Evolutionary conservation across 2,888 invertebrate species (phyloP), one percentile per base, ranked within the genome.

Genomic region (Acholoe squamosa): DNA sequence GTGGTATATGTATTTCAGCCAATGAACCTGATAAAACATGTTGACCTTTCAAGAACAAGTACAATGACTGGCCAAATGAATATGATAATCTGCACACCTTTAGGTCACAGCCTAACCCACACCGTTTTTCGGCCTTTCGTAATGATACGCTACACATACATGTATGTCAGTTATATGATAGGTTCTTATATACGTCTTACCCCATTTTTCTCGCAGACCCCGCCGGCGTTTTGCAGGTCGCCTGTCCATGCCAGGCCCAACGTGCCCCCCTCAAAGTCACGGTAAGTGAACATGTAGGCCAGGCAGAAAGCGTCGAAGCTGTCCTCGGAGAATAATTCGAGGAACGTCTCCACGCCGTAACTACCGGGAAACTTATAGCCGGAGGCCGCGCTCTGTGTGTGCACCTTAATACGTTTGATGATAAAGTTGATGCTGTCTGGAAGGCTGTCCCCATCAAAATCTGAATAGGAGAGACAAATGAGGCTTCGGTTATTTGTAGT

Each of bases 171-270:
- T 43, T n/a, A n/a, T n/a, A 80, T 80, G 28, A 10, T 80, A 31
- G 51, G 5, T 3, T 19, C 31, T 25, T 80, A 43, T 43, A 43
- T 43, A 43, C 3, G 43, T 10, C 91, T 91, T 93, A 94, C 94
- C 91, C 91, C 92, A 77, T 98, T 98, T 96, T 98, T 98, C 96
- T 99, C 99, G 96, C 99, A 99, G 93, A 99, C 99, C 90, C 99
- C 99, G 84, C 99, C 99, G 12, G 93, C 92, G 10, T 99, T 98
- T 90, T 91, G 90, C 1, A 92, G 80, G 93, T 98, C 98, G 33
- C 99, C 99, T 33, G 99, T 99, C 99, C 99, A 99, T 0, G 99
- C 99, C 80, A 99, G 96, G 51, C 99, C 99, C 71, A 99, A 96
- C 28, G 99, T 99, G 91, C 99, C 99, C 14, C 99, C 99, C 33